Evolutionary conservation across 2,113 vertebrate genomes (phyloP), one percentile per base, ranked within the genome.

Genomic region (Paramormyrops kingsleyae): DNA sequence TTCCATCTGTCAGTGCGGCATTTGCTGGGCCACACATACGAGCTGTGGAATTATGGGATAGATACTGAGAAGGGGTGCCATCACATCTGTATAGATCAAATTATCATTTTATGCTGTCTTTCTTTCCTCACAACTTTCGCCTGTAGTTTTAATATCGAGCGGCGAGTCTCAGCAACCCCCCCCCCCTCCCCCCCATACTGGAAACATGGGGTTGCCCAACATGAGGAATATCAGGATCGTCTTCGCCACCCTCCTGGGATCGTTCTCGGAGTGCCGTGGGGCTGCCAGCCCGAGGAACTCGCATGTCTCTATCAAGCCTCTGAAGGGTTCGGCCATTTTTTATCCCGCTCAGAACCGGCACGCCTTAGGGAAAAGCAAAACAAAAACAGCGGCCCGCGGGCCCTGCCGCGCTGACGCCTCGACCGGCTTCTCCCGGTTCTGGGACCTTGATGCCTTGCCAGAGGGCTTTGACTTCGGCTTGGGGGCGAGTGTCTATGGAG

Each of bases 81-180:
- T 13, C 89, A 27, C 83, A 77, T 39, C 90, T 92, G 91, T 91
- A 90, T 90, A 89, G 80, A 19, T 90, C 44, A 83, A 1, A 31
- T 3, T 84, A 92, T 94, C 92, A 90, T 94, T 92, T 91, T 74
- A 93, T 56, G 27, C 88, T 85, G 85, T 90, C 91, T 90, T 91
- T 93, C 87, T 52, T 91, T 93, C 89, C 50, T 91, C 74, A 88
- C 77, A 62, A 70, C 62, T 31, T 31, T 70, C 12, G 10, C 56
- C 10, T 31, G n/a, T 70, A 31, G 3, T 70, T 70, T 31, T 27
- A 31, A 70, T 31, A 70, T 70, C 27, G 27, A n/a, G 53, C 5
- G 19, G 5, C 5, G 5, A 3, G n/a, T 66, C 59, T 27, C 59
- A 2, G 24, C 3, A 10, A n/a, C 8, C n/a, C 9, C 62, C n/a